Evolutionary conservation across 2,113 vertebrate genomes (phyloP).

Genomic region (Gopherus evgoodei): DNA sequence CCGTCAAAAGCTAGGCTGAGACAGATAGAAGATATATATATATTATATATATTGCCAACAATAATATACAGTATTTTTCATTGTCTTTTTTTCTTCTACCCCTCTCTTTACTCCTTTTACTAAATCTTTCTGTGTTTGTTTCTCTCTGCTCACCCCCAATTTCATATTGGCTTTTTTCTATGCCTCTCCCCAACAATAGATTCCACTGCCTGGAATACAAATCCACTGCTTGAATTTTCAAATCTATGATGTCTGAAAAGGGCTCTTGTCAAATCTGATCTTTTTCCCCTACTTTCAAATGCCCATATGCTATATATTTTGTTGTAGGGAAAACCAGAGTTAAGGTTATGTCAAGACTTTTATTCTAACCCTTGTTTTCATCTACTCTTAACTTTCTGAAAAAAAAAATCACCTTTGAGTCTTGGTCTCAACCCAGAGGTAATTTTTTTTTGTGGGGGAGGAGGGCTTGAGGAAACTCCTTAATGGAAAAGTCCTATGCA

Average conservation of each 20-base stretch:
- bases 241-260: neutral
- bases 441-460: neutral
- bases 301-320: fast-evolving
- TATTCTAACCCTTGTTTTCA: neutral
- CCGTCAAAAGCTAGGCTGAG: neutral
- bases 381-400: neutral
- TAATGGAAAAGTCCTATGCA: neutral
- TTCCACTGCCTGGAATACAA: fast-evolving
- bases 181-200: neutral
- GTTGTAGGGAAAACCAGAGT: neutral
- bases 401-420: fast-evolving
- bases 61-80: too few relatives aligned
- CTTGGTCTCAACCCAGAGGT: neutral
- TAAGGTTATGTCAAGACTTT: fast-evolving
- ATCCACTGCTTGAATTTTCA: neutral
- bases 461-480: neutral
- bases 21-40: too few relatives aligned
- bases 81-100: too few relatives aligned
- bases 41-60: too few relatives aligned
- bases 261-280: neutral
- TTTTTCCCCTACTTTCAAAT: neutral
- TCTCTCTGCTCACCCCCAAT: neutral
- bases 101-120: neutral
- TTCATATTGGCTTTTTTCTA: neutral
- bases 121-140: neutral